A percentile compares a stretch with the other conserved stretches of the same genome.
These are phyloP conservation scores for Iphiclides podalirius DNA, from an alignment of 2,888 invertebrate species.

Conservation along the genomic window DNA sequence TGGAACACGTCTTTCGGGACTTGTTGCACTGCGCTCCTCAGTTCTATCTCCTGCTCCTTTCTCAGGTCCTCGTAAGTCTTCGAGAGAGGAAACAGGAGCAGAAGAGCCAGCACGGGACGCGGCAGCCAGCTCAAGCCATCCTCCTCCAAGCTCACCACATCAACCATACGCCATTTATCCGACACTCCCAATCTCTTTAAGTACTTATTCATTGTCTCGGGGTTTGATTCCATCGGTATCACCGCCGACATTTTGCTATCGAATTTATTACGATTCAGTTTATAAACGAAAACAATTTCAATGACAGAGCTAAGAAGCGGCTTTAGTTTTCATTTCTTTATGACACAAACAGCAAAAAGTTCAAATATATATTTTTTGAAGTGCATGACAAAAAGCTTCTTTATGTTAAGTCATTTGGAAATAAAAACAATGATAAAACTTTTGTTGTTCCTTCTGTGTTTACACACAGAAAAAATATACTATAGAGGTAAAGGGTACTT, in stretches of 20 bases:
- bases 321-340: conserved; percentile 4
- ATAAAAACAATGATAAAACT: too few relatives aligned
- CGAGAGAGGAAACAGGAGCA: conserved; percentile 92
- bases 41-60: conserved; percentile 80
- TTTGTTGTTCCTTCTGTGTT: too few relatives aligned
- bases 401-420: too few relatives aligned
- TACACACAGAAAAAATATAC: too few relatives aligned
- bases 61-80: conserved; percentile 86
- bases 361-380: too few relatives aligned
- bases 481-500: too few relatives aligned
- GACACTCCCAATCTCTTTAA: conserved; percentile 89
- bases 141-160: conserved; percentile 94
- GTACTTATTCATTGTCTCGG: conserved; percentile 84
- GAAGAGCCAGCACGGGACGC: conserved; percentile 89
- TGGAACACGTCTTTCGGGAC: conserved; percentile 86
- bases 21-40: conserved; percentile 76
- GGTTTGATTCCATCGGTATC: conserved; percentile 78
- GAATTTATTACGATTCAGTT: background rate
- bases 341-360: conserved; percentile 1
- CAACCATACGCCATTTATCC: conserved; percentile 89
- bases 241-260: conserved; percentile 45
- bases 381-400: too few relatives aligned
- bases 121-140: conserved; percentile 92
- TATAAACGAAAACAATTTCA: background rate
- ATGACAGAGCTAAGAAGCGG: background rate